Evolutionary conservation across 2,888 invertebrate species (phyloP).

Genomic region (Aphrophora alni): DNA sequence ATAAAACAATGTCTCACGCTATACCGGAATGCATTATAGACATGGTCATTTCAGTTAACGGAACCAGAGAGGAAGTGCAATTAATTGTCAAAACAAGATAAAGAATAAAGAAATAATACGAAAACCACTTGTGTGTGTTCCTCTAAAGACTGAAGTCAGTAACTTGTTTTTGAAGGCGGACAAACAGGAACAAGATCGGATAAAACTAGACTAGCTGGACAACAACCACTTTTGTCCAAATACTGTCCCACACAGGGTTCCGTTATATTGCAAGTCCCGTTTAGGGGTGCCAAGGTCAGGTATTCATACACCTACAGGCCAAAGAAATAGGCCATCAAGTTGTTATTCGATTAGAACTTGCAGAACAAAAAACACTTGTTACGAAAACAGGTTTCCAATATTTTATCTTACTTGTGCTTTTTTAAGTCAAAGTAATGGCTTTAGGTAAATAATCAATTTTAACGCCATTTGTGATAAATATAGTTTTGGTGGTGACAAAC

Average conservation of each 20-base stretch:
- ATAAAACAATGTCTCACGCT: too few species aligned
- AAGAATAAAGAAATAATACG: neutral
- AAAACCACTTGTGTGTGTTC: neutral
- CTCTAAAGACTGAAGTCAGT: neutral
- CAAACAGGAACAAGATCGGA: neutral
- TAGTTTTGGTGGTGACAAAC: too few species aligned
- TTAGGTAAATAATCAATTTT: too few species aligned
- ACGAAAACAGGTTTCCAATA: neutral
- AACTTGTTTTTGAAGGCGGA: neutral
- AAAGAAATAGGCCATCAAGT: neutral
- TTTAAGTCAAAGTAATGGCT: neutral
- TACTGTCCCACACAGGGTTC: neutral
- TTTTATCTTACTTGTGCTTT: neutral
- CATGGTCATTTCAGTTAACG: neutral
- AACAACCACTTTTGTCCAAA: neutral
- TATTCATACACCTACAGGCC: neutral
- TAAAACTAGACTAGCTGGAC: neutral
- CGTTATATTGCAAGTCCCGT: neutral
- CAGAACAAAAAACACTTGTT: neutral
- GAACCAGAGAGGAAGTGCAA: neutral
- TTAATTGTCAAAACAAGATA: neutral
- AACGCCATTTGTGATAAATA: too few species aligned
- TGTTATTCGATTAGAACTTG: neutral
- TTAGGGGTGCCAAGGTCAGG: conserved; percentile 1
- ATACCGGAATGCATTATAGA: neutral